Evolutionary conservation across 2,888 invertebrate genomes (phyloP).

Genomic region (Tipula unca): DNA sequence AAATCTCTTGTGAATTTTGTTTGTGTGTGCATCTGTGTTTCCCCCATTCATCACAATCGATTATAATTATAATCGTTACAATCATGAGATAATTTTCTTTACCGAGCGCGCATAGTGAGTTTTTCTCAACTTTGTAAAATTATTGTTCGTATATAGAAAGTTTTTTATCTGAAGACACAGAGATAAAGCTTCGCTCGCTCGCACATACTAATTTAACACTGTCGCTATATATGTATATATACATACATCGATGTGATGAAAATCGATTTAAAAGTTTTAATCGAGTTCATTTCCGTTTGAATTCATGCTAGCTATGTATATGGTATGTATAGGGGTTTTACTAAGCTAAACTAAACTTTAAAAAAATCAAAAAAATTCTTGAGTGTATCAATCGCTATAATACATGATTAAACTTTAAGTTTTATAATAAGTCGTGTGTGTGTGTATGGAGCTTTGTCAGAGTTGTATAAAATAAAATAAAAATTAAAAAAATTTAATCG

Average conservation of each 20-base stretch:
- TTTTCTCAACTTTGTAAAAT: no score
- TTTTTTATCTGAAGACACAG: not conserved
- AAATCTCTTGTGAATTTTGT: not conserved
- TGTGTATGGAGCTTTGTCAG: not conserved
- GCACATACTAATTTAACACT: not conserved
- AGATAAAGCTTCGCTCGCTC: not conserved
- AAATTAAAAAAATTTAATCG: not conserved
- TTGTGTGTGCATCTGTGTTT: no score
- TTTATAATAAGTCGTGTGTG: not conserved
- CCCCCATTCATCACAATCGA: not conserved
- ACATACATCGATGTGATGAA: not conserved
- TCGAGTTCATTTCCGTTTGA: slow-evolving; percentile 4
- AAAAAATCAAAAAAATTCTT: not conserved
- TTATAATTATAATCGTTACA: not conserved
- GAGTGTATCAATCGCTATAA: not conserved
- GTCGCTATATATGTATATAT: not conserved
- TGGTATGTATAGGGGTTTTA: no score
- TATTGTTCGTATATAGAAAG: not conserved
- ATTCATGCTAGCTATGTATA: not conserved
- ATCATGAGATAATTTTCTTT: not conserved
- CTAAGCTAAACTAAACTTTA: no score
- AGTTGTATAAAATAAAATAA: not conserved
- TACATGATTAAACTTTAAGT: not conserved
- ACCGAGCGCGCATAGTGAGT: no score
- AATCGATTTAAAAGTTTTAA: slow-evolving; percentile 1